Base-by-base conservation (phyloP, 1,140 invertebrate genomes). In the Dysdera silvatica region DNA sequence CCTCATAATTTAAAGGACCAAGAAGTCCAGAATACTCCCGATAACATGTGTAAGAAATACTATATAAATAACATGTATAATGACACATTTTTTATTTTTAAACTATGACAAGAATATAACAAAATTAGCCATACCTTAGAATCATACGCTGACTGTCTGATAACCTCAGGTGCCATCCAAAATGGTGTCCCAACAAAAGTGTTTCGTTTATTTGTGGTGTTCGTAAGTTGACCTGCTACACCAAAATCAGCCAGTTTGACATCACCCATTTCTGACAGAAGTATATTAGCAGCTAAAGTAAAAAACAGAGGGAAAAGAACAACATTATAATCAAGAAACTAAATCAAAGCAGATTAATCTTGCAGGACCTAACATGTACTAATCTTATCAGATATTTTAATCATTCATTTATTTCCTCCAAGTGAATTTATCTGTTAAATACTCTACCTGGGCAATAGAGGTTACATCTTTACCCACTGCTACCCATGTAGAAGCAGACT, bases 131-230 rank as follows among this genome's bases (percentile, higher is more conserved):
- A 31, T 63, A 89, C 87, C 82, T 99, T 99, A 62, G 90, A 95
- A 80, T 99, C 96, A 78, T 99, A 99, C 61, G 93, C 93, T 32
- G 94, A 95, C 77, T 99, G 95, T 78, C 98, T 98, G 68, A 99
- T 99, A 49, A 99, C 95, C 81, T 98, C 95, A 0, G 95, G 95
- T 37, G 96, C 95, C 95, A 98, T 98, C 96, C 95, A 98, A 79
- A 98, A 98, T 18, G 95, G 95, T 10, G 95, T 97, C 18, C 97
- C 97, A 33, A 99, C 97, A 78, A 99, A 98, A 31, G 97, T 99
- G 76, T 96, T 96, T 45, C 96, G 82, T 79, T 99, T 99, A 74
- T 90, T 95, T 18, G 94, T 98, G 12, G 96, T 99, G 76, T 97
- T 96, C 7, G 95, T 99, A 65, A 99, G 78, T 77, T 99, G 95